A percentile compares a stretch with the other conserved stretches of the same genome.
These are phyloP conservation scores for Rhyacophila brunnea DNA, from an alignment of 1,140 invertebrate species.

Conservation along the genomic window DNA sequence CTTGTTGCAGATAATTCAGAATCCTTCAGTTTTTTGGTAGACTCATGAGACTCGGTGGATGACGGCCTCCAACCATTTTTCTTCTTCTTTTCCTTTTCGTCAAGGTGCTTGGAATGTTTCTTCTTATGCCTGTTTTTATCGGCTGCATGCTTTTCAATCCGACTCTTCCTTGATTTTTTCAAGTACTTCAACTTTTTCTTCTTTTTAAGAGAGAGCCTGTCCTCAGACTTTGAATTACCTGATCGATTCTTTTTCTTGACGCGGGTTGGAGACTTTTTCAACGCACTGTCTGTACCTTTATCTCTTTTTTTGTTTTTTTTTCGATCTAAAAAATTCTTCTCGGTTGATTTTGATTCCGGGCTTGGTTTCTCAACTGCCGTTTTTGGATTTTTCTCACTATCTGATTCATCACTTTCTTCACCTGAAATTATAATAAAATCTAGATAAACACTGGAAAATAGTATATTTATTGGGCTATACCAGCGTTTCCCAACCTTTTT, in stretches of 20 bases:
- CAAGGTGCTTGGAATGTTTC: constrained; percentile 54
- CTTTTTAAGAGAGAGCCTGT: constrained; percentile 24
- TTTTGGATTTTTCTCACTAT: constrained; percentile 6
- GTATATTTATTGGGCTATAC: no score
- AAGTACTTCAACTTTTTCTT: constrained; percentile 45
- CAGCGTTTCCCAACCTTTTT: no score
- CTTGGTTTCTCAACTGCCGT: background rate
- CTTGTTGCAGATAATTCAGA: constrained; percentile 22
- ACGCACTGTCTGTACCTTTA: constrained; percentile 5
- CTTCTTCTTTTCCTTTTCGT: constrained; percentile 49
- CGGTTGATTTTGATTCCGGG: background rate
- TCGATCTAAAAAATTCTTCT: background rate
- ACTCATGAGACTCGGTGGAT: constrained; percentile 19
- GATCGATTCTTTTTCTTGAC: background rate
- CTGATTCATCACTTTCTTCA: constrained; percentile 10
- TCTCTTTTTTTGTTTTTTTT: constrained; percentile 4
- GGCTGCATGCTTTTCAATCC: constrained; percentile 49
- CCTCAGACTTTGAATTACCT: background rate
- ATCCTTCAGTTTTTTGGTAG: background rate
- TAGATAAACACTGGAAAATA: no score
- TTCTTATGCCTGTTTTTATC: constrained; percentile 51
- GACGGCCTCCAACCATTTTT: constrained; percentile 31
- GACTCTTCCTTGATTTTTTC: constrained; percentile 48
- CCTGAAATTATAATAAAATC: constrained; percentile 23
- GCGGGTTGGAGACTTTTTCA: no score